These are phyloP conservation scores for Dryobates pubescens DNA, from an alignment of 2,797 vertebrate genomes.

Conservation along the genomic window DNA sequence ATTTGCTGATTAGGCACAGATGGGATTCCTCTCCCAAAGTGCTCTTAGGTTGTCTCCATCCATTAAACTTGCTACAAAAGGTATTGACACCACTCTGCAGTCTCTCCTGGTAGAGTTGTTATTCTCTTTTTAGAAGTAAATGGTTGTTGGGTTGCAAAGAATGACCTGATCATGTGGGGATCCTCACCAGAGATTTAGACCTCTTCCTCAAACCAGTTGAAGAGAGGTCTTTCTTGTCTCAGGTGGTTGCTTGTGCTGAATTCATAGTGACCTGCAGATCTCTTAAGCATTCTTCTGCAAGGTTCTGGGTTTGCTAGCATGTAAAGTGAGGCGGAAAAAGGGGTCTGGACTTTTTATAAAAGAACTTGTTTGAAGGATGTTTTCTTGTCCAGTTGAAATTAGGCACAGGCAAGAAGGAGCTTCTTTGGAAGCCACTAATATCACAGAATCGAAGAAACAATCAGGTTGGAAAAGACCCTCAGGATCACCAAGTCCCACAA, in stretches of 20 bases:
- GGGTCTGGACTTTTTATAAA: no score
- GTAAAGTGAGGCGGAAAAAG: neutral
- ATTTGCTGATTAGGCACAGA: neutral
- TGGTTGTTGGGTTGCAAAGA: neutral
- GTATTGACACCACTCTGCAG: neutral
- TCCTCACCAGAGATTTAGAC: neutral
- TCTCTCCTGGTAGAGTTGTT: neutral
- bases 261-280: neutral
- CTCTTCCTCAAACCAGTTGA: neutral
- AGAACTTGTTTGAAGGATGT: neutral
- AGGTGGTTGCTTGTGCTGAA: neutral
- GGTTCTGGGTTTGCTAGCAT: neutral
- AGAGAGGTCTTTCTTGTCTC: neutral
- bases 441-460: no score
- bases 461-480: no score
- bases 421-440: neutral
- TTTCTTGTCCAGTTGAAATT: neutral
- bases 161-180: neutral
- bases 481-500: no score
- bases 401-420: neutral
- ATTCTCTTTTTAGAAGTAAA: neutral
- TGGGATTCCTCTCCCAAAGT: neutral
- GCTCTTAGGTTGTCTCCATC: neutral
- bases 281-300: neutral
- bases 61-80: neutral